Evolutionary conservation across 2,888 invertebrate species (phyloP).

Genomic region (Eurytoma adleriae): DNA sequence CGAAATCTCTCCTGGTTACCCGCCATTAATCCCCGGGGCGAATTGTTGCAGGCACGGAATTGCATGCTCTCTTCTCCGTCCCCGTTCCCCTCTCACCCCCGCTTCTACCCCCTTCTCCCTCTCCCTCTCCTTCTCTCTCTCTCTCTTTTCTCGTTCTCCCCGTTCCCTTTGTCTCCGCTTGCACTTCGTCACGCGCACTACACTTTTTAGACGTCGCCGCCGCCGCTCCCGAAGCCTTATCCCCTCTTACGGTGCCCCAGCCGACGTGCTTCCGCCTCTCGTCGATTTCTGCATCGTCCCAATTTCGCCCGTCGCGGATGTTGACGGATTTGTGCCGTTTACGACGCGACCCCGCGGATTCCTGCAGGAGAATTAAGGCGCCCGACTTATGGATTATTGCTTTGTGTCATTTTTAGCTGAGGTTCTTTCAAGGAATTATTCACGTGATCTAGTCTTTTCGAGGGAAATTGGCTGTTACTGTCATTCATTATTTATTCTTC

Average conservation of each 20-base stretch:
- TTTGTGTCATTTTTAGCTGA: too few species aligned
- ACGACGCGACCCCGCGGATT: background rate
- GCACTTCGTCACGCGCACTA: slow-evolving; percentile 35
- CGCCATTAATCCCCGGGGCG: slow-evolving; percentile 49
- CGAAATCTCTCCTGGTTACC: slow-evolving; percentile 53
- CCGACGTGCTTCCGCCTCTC: background rate
- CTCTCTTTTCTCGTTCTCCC: background rate
- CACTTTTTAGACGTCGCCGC: slow-evolving; percentile 20
- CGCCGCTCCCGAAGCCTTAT: too few species aligned
- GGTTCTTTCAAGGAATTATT: too few species aligned
- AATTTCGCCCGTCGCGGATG: too few species aligned
- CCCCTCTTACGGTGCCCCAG: too few species aligned
- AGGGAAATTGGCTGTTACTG: too few species aligned
- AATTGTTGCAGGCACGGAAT: slow-evolving; percentile 48
- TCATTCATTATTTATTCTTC: too few species aligned
- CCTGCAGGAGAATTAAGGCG: background rate
- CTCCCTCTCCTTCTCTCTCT: slow-evolving; percentile 20
- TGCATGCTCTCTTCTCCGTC: slow-evolving; percentile 47
- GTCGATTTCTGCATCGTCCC: background rate
- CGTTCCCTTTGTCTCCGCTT: slow-evolving; percentile 4
- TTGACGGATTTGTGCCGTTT: background rate
- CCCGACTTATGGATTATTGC: too few species aligned
- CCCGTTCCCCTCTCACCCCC: slow-evolving; percentile 3
- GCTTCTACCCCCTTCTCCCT: slow-evolving; percentile 23
- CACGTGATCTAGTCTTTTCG: too few species aligned